phyloP scores from a whole-genome alignment of 2,797 vertebrate genomes.

The Lepilemur ruficaudatus region DNA sequence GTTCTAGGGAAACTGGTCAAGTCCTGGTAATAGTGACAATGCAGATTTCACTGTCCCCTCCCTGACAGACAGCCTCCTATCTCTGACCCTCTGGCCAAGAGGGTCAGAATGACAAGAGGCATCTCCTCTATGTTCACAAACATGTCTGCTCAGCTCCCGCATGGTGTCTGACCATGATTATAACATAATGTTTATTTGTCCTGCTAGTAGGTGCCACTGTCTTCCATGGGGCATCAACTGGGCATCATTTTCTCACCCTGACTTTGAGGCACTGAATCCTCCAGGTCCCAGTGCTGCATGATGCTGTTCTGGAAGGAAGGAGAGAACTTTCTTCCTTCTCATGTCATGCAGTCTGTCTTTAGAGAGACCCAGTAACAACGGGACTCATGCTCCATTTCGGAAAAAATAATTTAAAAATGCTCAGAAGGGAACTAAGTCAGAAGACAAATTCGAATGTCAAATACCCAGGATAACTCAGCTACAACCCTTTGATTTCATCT shows the following conservation, averaged over 20 bases:
- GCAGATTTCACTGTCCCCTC: background rate
- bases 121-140: background rate
- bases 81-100: background rate
- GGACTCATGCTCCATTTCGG: background rate
- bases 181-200: background rate
- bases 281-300: background rate
- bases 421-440: background rate
- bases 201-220: background rate
- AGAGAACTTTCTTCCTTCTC: background rate
- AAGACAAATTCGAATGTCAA: background rate
- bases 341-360: background rate
- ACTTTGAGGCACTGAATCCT: background rate
- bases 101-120: background rate
- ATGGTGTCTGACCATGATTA: background rate
- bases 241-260: background rate
- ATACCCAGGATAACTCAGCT: background rate
- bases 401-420: background rate
- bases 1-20: background rate
- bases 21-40: background rate
- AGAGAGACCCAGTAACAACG: background rate
- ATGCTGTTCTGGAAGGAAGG: background rate
- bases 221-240: background rate
- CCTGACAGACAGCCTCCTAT: background rate
- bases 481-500: background rate
- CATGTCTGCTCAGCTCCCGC: background rate